Evolutionary conservation across 2,113 vertebrate species (phyloP).

Genomic region (Neotoma lepida): DNA sequence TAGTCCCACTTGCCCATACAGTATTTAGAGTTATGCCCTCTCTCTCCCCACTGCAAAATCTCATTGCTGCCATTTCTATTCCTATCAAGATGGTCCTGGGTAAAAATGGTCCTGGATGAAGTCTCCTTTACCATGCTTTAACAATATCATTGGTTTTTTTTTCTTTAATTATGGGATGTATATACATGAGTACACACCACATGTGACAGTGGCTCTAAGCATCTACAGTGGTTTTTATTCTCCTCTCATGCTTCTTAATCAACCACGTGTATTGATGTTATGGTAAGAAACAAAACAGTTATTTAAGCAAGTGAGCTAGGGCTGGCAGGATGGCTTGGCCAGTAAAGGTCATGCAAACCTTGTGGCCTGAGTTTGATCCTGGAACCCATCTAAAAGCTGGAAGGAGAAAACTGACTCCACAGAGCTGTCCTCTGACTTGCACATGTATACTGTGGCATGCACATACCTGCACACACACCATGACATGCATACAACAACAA

Average conservation of each 20-base stretch:
- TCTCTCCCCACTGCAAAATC: not conserved
- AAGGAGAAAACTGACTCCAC: no score
- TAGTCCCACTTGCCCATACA: not conserved
- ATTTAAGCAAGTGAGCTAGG: not conserved
- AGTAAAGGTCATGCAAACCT: no score
- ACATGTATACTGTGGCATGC: no score
- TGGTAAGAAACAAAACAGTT: not conserved
- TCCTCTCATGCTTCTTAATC: not conserved
- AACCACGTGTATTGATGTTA: not conserved
- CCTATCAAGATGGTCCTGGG: no score
- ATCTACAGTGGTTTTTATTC: not conserved
- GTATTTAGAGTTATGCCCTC: not conserved
- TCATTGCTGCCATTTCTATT: no score
- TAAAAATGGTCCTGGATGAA: not conserved
- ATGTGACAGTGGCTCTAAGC: not conserved
- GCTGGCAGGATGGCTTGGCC: not conserved
- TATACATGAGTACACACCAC: not conserved
- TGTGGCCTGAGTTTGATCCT: not conserved
- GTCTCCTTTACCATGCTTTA: not conserved
- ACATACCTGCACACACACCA: not conserved
- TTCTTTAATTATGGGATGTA: not conserved
- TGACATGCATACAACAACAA: not conserved
- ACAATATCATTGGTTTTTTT: not conserved
- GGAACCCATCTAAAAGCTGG: not conserved
- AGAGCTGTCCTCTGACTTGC: not conserved